Base-by-base conservation (phyloP, 2,113 vertebrate species). In the Ctenodactylus gundi region DNA sequence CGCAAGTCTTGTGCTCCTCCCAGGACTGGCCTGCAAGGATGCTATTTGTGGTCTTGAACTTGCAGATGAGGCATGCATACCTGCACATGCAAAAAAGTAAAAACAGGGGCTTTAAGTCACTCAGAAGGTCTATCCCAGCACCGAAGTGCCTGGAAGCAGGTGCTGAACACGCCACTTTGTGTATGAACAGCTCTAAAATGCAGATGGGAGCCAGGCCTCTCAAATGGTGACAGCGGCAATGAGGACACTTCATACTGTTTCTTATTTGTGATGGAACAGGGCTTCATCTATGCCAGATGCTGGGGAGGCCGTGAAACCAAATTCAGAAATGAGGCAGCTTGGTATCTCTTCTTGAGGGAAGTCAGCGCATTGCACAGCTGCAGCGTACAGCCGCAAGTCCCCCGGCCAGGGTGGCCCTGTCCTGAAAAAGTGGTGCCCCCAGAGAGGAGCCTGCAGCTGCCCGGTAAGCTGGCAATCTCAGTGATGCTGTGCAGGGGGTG, bases 1-100 rank as follows among this genome's bases (percentile, higher is more conserved):
- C 55, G 51, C 2, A 9, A 34, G 3, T 15, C 57, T 76, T 6
- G 17, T 0, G 0, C 6, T 7, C 3, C 67, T 85, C 15, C n/a
- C 18, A 12, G 39, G 25, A 27, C 1, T 27, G 31, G 23, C 53
- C n/a, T 29, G 46, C 11, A 17, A 7, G 3, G 14, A 14, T 3
- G 0, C 17, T 1, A 0, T 64, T 34, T 1, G 2, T 46, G 44
- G 39, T 3, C 17, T 9, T 39, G 44, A 62, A 46, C 29, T 12
- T 9, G n/a, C n/a, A 31, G 41, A 36, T 4, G 1, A 2, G 12
- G 15, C 6, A 0, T 1, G 31, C 1, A 7, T 25, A 7, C 31
- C 68, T 7, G 27, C 41, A 20, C 15, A 20, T 29, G 31, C 23
- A 6, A 29, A 4, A 0, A 39, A 20, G 4, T 6, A 85, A 21